These are phyloP conservation scores for Polyommatus icarus DNA, from an alignment of 2,888 invertebrate species.

Conservation along the genomic window DNA sequence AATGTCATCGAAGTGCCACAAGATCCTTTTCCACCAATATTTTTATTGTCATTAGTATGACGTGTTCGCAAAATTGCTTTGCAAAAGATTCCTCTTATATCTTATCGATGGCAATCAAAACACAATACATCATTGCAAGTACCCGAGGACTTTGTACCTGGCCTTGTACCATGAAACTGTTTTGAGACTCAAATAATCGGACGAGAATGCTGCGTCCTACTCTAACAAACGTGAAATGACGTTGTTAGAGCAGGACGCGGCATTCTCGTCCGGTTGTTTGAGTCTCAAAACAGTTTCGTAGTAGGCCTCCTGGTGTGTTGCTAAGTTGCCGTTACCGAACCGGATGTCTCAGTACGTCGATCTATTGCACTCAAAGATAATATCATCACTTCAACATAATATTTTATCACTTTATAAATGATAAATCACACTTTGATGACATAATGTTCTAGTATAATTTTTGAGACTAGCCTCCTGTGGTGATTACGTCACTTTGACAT, in stretches of 20 bases:
- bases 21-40: background rate
- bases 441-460: background rate
- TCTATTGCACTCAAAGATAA: background rate
- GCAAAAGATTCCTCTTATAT: background rate
- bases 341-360: background rate
- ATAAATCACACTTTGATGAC: background rate
- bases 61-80: background rate
- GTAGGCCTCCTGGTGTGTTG: too few relatives aligned
- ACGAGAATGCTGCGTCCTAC: too few relatives aligned
- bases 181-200: too few relatives aligned
- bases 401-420: background rate
- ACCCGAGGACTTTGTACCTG: background rate
- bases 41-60: background rate
- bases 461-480: too few relatives aligned
- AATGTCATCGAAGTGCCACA: background rate
- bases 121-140: background rate
- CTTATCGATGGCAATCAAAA: slow-evolving; percentile 5
- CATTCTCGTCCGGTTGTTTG: too few relatives aligned
- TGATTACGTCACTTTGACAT: too few relatives aligned
- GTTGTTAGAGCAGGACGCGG: too few relatives aligned
- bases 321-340: background rate
- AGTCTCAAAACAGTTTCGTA: too few relatives aligned
- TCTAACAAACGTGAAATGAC: too few relatives aligned
- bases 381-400: background rate
- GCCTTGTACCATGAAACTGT: too few relatives aligned